Base-by-base conservation (phyloP, 1,140 invertebrate species). In the Drosophila willistoni region DNA sequence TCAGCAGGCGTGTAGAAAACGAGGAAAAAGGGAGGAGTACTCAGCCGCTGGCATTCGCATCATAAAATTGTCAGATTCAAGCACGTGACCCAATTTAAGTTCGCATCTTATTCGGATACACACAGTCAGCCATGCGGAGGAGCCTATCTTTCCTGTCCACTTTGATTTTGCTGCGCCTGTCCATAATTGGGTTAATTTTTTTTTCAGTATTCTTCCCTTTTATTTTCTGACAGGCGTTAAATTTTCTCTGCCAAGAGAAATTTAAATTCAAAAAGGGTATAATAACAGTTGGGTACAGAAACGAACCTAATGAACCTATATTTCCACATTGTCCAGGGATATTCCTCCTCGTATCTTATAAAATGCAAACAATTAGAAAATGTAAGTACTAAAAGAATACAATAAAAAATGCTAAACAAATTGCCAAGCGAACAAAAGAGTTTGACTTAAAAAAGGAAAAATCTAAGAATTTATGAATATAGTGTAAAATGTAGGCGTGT, bases 371-470 rank as follows among this genome's bases (percentile, higher is more conserved):
- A 29, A 6, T 42, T 13, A 14, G 13, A 14, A 5, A 42, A 42
- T 13, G 12, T 13, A 42, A 42, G 29, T 29, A 29, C 29, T 75
- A 89, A 86, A 81, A 79, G 76, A 89, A 72, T 67, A 86, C 76
- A 79, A 86, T 86, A 79, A 86, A 86, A 86, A 87, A 87, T 87
- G 79, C 68, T 71, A 83, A 83, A 87, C 79, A 83, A 86, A 86
- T 79, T 81, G 83, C 68, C 61, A 47, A 55, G 56, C 42, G 64
- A 68, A 69, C 73, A 63, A 64, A 42, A 36, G 34, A 47, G 10
- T 19, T 29, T 33, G 19, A 57, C 72, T 57, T 54, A 29, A 62
- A 69, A 65, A n/a, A n/a, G n/a, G n/a, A n/a, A 22, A 86, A 73
- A 65, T 7, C 29, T 0, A 7, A 29, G 29, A 86, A 89, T 69